These are phyloP conservation scores for Phania funesta DNA, from an alignment of 2,888 invertebrate genomes.

Conservation along the genomic window DNA sequence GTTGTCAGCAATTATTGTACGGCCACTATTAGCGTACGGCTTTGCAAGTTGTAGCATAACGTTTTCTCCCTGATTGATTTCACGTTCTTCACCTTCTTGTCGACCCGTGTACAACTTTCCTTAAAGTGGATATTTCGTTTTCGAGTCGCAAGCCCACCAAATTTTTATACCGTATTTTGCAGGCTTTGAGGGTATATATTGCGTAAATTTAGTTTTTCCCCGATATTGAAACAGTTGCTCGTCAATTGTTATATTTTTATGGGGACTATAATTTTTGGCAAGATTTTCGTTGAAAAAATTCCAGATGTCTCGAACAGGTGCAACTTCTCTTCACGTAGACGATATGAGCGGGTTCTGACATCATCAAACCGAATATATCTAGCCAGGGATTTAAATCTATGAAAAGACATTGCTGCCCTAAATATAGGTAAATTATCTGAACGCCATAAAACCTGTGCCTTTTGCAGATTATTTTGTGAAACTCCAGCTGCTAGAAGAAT, in stretches of 20 bases:
- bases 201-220: conserved; percentile 4
- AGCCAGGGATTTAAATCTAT: conserved; percentile 64
- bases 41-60: conserved; percentile 56
- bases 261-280: conserved; percentile 31
- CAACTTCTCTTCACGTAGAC: conserved; percentile 35
- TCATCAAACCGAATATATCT: conserved; percentile 3
- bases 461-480: conserved; percentile 57
- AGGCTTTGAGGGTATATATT: not conserved
- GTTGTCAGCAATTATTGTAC: conserved; percentile 58
- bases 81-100: conserved; percentile 26
- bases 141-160: conserved; percentile 51
- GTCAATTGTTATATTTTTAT: conserved; percentile 42
- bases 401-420: conserved; percentile 42
- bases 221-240: conserved; percentile 38
- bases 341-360: conserved; percentile 35
- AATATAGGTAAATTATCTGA: conserved; percentile 39
- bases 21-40: conserved; percentile 41
- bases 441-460: conserved; percentile 42
- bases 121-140: conserved; percentile 55
- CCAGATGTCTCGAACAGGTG: conserved; percentile 32
- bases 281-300: conserved; percentile 43
- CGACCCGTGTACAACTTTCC: conserved; percentile 60
- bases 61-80: conserved; percentile 64
- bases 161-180: conserved; percentile 6
- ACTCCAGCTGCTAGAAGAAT: conserved; percentile 55